Evolutionary conservation across 2,113 vertebrate species (phyloP), one percentile per base, ranked within the genome.

Genomic region (Psilopogon haemacephalus): DNA sequence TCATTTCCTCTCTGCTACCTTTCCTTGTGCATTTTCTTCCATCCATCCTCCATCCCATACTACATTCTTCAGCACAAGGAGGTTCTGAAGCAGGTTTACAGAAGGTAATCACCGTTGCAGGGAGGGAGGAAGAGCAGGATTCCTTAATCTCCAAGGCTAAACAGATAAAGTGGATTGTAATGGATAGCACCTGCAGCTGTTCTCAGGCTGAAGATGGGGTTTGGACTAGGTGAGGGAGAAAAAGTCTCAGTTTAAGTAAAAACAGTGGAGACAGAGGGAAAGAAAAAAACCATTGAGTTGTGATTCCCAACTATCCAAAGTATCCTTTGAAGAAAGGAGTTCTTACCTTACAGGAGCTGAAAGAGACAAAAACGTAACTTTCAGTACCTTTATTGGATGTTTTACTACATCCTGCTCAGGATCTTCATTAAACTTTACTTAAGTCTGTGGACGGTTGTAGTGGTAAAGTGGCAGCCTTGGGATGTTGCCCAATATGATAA

Each of bases 161-260:
- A 94, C 28, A 71, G 94, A 95, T 94, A 93, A 97, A 96, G 95
- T 76, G 95, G 89, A 94, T 97, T 90, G 96, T 88, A 97, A 94
- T 92, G 74, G 81, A 95, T 44, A 97, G 94, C 95, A 97, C 96
- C 96, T 97, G 96, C 94, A 97, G 96, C 87, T 92, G 88, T 95
- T 96, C 88, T 97, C 93, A 67, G 90, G 86, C 86, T 86, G 74
- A 65, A 76, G 48, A 48, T 30, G 48, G 42, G 26, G 28, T 86
- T 67, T 70, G 42, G 35, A 80, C 20, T 32, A 80, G 35, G 5
- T 5, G 17, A 42, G 20, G 35, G 87, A 78, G 8, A 72, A 91
- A 86, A 88, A 58, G 21, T 35, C 70, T 72, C 42, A 78, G 19
- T 26, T 63, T 76, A 69, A 79, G 35, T 55, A 79, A 81, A 81